Base-by-base conservation (phyloP, 2,888 invertebrate species). In the Argynnis bischoffii region DNA sequence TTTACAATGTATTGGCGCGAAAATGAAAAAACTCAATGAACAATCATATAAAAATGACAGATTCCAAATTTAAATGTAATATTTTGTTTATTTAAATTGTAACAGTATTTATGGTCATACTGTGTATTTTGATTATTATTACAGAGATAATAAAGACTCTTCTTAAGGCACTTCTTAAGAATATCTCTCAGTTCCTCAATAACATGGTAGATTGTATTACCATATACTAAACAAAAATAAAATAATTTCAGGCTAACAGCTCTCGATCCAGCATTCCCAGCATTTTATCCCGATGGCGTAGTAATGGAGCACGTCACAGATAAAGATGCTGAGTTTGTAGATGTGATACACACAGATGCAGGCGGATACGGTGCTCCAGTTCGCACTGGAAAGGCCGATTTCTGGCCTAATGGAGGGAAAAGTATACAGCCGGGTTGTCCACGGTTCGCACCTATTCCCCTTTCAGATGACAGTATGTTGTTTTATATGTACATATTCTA, bases 301-400 rank as follows among this genome's bases (percentile, higher is more conserved):
- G 79, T 92, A 66, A 87, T 90, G 88, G 90, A 90, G 15, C 94
- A 94, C 73, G 80, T 94, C 14, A 87, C 76, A 51, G 88, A 89
- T 2, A 85, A 83, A 2, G 94, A 94, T 78, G 94, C 94, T 0
- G 92, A 93, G 60, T 94, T 94, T 55, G 94, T 94, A 1, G 94
- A 96, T 80, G 93, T 96, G 6, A 95, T 96, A 68, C 96, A 96
- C 78, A 95, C 96, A 0, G 95, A 95, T 74, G 94, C 94, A 0
- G 94, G 94, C 41, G 87, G 92, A 0, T 94, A 94, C 69, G 95
- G 94, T 0, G 94, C 94, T 0, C 94, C 94, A 0, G 90, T 93
- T 0, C 81, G 86, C 16, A 94, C 94, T 0, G 95, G 94, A 0
- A 94, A 94, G 0, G 94, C 86, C 0, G 94, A 94, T 76, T 94